Evolutionary conservation across 2,888 invertebrate species (phyloP), one percentile per base, ranked within the genome.

Genomic region (Germaria angustata): DNA sequence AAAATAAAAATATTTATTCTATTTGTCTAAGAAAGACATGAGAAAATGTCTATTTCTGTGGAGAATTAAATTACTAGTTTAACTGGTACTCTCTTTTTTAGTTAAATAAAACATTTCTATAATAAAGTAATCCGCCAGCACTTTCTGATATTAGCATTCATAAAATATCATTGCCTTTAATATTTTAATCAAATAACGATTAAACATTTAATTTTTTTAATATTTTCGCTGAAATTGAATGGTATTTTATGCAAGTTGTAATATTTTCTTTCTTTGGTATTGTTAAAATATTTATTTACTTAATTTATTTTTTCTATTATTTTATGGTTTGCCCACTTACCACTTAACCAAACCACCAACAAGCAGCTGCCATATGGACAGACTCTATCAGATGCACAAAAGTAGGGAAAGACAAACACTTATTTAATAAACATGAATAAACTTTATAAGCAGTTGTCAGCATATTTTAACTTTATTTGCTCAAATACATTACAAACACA

Each of bases 381-480:
- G n/a, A 57, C 17, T n/a, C 17, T n/a, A 46, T 55, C 65, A 75
- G 65, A 44, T 44, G 55, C 39, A 41, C 22, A 22, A 51, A 73
- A 53, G 34, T 11, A 34, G 13, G 11, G 71, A 65, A 65, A 17
- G 36, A 78, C 71, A 9, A 65, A 65, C 46, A 79, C 49, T 72
- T 72, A 79, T 65, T 80, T 59, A 80, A 72, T 66, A 80, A 80
- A 66, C 79, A 80, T 80, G 72, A 80, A 73, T 80, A 66, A 73
- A 80, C 79, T 80, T 66, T 73, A 73, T 66, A 66, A 73, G 65
- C 59, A 66, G 79, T 80, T 73, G 79, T 68, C 79, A 73, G 72
- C 79, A 80, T 80, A 73, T 59, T 80, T 80, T 61, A 68, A 68
- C 79, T 80, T 66, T 72, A 80, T 80, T 80, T 80, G 72, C 61